phyloP scores from a whole-genome alignment of 2,888 invertebrate species.

The Aspidapion aeneum region DNA sequence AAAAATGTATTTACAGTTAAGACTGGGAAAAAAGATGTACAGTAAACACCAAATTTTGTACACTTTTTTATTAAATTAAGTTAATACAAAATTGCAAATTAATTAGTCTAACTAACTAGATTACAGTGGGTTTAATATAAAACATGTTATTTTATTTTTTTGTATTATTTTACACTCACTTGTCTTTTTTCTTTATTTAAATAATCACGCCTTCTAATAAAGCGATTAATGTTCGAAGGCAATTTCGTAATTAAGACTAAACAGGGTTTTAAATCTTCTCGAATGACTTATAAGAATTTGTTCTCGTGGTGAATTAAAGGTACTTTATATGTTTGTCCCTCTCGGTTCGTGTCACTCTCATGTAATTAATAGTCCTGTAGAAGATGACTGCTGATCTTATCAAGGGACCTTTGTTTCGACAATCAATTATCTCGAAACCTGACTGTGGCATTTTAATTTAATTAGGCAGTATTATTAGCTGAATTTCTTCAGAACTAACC shows the following conservation, averaged over 20 bases:
- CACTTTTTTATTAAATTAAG: too few species aligned
- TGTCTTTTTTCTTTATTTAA: too few species aligned
- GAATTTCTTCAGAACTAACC: not conserved
- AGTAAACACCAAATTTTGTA: too few species aligned
- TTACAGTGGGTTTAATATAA: too few species aligned
- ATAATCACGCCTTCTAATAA: not conserved
- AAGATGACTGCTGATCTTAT: constrained; percentile 19
- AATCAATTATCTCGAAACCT: constrained; percentile 18
- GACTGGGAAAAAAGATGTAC: too few species aligned
- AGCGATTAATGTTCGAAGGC: not conserved
- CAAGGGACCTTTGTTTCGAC: constrained; percentile 20
- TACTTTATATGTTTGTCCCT: not conserved
- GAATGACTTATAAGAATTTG: not conserved
- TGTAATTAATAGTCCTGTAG: not conserved
- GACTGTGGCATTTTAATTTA: constrained; percentile 23
- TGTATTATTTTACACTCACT: too few species aligned
- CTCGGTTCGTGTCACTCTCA: not conserved
- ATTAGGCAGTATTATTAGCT: constrained; percentile 15
- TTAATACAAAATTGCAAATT: too few species aligned
- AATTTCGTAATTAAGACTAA: not conserved
- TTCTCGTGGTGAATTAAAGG: not conserved
- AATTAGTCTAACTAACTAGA: too few species aligned
- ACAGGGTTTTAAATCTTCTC: not conserved
- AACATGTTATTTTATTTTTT: too few species aligned
- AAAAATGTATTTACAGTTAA: too few species aligned